Percentiles rank a stretch among this genome's conserved stretches.
Conservation (phyloP, 2,888 invertebrate species). For the Melieria picta region DNA sequence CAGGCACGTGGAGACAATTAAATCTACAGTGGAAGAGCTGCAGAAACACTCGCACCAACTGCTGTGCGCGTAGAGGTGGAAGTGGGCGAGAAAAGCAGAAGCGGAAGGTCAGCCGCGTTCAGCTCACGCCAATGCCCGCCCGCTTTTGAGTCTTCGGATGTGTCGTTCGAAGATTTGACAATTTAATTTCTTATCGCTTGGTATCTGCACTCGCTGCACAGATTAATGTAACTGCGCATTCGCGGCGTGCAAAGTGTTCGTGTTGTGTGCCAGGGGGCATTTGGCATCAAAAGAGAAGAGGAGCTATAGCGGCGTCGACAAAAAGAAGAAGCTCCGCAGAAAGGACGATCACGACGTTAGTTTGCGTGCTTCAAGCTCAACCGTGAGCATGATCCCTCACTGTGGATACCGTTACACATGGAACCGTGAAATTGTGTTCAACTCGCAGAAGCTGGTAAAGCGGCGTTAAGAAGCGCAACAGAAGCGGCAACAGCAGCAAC, state of each 20-base stretch:
- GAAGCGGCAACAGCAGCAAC: slow-evolving; percentile 47
- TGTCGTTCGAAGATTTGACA: too few relatives aligned
- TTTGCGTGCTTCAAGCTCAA: slow-evolving; percentile 37
- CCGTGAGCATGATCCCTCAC: slow-evolving; percentile 68
- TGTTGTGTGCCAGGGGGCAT: slow-evolving; percentile 1
- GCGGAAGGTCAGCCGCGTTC: too few relatives aligned
- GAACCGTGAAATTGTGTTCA: slow-evolving; percentile 92
- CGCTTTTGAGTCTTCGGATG: too few relatives aligned
- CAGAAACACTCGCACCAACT: too few relatives aligned
- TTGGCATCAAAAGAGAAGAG: not conserved
- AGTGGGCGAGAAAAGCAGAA: too few relatives aligned
- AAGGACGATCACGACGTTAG: slow-evolving; percentile 15
- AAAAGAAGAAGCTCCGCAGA: not conserved
- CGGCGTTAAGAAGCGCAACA: slow-evolving; percentile 77
- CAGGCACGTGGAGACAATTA: too few relatives aligned
- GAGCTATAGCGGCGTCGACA: not conserved
- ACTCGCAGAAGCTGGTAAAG: slow-evolving; percentile 91
- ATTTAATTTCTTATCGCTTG: too few relatives aligned
- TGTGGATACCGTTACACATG: slow-evolving; percentile 90
- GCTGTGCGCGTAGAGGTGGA: too few relatives aligned
- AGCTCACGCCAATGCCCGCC: too few relatives aligned
- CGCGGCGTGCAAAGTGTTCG: slow-evolving; percentile 10
- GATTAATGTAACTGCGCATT: too few relatives aligned
- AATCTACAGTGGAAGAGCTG: too few relatives aligned
- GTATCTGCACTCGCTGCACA: too few relatives aligned